Evolutionary conservation across 1,140 invertebrate species (phyloP).

Genomic region (Pogonus chalceus): DNA sequence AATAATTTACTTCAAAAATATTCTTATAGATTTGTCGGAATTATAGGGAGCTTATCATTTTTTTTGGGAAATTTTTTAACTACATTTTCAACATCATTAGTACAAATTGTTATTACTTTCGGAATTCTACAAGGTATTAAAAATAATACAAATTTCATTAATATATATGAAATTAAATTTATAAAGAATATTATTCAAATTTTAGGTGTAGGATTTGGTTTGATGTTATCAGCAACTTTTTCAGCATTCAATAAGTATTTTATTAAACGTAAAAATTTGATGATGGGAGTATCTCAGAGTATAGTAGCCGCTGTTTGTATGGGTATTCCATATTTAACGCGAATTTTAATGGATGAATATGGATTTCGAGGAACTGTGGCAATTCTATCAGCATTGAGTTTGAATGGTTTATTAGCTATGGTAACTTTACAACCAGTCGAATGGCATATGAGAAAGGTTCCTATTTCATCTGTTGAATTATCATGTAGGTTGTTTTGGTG

Average conservation of each 20-base stretch:
- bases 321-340: constrained; percentile 43
- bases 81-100: constrained; percentile 41
- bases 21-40: constrained; percentile 42
- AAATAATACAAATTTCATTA: constrained; percentile 3
- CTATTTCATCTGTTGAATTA: constrained; percentile 30
- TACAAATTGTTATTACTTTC: constrained; percentile 42
- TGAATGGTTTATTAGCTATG: constrained; percentile 52
- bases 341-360: constrained; percentile 40
- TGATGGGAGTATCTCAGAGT: constrained; percentile 49
- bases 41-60: constrained; percentile 44
- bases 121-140: constrained; percentile 45
- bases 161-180: neutral
- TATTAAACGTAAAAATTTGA: constrained; percentile 42
- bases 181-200: neutral
- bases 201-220: constrained; percentile 41
- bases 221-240: constrained; percentile 46
- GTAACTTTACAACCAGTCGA: constrained; percentile 53
- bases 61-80: constrained; percentile 41
- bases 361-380: constrained; percentile 53
- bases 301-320: constrained; percentile 46
- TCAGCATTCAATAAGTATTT: constrained; percentile 49
- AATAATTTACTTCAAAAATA: constrained; percentile 41
- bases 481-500: no score
- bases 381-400: constrained; percentile 48
- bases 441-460: constrained; percentile 49